Percentiles rank a stretch among this genome's conserved stretches.
Evolutionary conservation across 2,797 vertebrate species (phyloP).

Genomic region (Numenius phaeopus): DNA sequence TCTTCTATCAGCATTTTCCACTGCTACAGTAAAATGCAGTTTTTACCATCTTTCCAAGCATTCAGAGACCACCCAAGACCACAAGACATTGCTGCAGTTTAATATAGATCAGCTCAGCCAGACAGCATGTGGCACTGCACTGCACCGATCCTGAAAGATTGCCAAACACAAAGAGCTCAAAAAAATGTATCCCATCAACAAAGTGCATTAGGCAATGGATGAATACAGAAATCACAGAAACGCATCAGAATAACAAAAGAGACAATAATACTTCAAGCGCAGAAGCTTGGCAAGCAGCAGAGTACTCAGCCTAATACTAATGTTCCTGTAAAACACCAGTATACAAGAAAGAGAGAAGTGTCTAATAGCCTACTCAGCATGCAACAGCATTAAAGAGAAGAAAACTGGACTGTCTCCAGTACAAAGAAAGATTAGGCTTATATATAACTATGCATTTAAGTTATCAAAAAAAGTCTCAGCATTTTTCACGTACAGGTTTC

Average conservation of each 20-base stretch:
- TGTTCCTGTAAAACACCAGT: slow-evolving; percentile 24
- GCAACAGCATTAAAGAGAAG: not conserved
- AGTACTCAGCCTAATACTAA: slow-evolving; percentile 26
- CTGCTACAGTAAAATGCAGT: not conserved
- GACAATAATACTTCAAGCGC: not conserved
- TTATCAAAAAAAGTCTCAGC: not conserved
- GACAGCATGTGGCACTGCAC: not conserved
- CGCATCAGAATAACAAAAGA: slow-evolving; percentile 12
- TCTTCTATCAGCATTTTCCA: not conserved
- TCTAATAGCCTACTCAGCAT: slow-evolving; percentile 23
- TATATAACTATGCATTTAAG: not conserved
- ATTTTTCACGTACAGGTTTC: not conserved
- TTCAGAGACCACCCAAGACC: not conserved
- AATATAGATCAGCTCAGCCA: not conserved
- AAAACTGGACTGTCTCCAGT: not conserved
- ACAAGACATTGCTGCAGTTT: not conserved
- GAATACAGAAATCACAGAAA: not conserved
- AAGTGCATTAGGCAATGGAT: slow-evolving; percentile 35
- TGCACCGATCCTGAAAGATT: not conserved
- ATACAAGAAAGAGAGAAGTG: slow-evolving; percentile 1
- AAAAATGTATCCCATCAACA: not conserved
- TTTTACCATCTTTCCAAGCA: not conserved
- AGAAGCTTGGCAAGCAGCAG: slow-evolving; percentile 46
- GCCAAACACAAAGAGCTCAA: slow-evolving; percentile 46
- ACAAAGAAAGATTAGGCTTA: not conserved